Percentiles rank a stretch among this genome's conserved stretches.
Conservation (phyloP, 2,797 vertebrate species). For the Enteromius unitaeniatus region DNA sequence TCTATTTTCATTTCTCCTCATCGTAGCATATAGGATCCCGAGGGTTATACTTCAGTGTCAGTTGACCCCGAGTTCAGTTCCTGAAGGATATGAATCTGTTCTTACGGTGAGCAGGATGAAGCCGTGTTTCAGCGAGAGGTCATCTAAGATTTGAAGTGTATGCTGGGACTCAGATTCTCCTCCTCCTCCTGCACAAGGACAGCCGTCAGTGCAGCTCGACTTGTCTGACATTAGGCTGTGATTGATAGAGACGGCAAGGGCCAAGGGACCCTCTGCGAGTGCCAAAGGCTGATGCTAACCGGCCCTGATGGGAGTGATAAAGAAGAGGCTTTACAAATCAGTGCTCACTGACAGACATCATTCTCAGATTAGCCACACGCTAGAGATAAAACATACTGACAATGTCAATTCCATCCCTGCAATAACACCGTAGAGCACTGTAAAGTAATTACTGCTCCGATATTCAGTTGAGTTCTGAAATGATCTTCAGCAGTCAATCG, state of each 20-base stretch:
- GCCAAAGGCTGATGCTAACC: conserved; percentile 51
- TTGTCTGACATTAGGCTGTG: conserved; percentile 21
- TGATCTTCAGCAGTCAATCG: neutral
- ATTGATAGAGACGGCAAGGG: conserved; percentile 47
- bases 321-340: conserved; percentile 34
- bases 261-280: conserved; percentile 13
- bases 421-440: neutral
- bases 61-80: neutral
- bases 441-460: neutral
- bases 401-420: conserved; percentile 18
- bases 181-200: conserved; percentile 40
- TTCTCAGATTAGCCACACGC: conserved; percentile 27
- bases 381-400: conserved; percentile 42
- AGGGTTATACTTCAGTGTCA: neutral
- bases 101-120: neutral
- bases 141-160: conserved; percentile 24
- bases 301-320: conserved; percentile 46
- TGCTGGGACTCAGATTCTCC: neutral
- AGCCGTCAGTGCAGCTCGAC: conserved; percentile 33
- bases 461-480: neutral
- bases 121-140: conserved; percentile 5
- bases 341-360: conserved; percentile 33
- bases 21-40: neutral
- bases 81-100: conserved; percentile 18
- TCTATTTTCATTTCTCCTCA: conserved; percentile 1